A percentile compares a stretch with the other conserved stretches of the same genome.
Evolutionary conservation across 2,113 vertebrate species (phyloP).

Genomic region (Sminthopsis crassicaudata): DNA sequence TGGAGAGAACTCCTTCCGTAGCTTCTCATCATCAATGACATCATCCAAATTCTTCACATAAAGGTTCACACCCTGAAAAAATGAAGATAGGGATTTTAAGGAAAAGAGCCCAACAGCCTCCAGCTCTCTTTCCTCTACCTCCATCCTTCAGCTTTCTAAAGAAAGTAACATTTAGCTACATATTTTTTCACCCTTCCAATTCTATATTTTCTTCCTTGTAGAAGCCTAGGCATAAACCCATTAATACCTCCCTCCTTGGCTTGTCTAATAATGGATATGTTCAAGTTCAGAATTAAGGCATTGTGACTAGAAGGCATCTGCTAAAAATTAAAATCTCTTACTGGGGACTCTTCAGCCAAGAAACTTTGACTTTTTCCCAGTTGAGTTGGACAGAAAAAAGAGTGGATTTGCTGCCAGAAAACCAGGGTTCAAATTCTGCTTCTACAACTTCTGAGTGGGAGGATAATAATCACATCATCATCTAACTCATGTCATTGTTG

Average conservation of each 20-base stretch:
- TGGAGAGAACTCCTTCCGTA: constrained; percentile 95
- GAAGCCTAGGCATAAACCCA: no score
- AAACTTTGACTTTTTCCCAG: not conserved
- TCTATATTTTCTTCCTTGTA: not conserved
- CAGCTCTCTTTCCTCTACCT: not conserved
- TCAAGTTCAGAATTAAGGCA: no score
- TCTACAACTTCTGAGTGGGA: not conserved
- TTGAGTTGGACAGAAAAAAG: not conserved
- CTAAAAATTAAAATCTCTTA: not conserved
- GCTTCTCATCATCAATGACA: constrained; percentile 91
- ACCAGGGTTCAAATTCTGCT: not conserved
- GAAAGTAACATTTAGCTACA: not conserved
- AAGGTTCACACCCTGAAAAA: constrained; percentile 93
- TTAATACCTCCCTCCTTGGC: no score
- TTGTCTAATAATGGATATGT: not conserved
- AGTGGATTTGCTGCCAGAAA: not conserved
- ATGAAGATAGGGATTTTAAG: not conserved
- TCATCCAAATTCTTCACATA: constrained; percentile 99
- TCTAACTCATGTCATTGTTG: not conserved
- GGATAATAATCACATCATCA: no score
- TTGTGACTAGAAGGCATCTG: not conserved
- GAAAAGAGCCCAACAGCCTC: not conserved
- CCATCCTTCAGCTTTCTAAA: no score
- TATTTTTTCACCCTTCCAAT: not conserved
- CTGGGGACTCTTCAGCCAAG: not conserved